Evolutionary conservation across 1,140 invertebrate genomes (phyloP).

Genomic region (Dendrolimus punctatus): DNA sequence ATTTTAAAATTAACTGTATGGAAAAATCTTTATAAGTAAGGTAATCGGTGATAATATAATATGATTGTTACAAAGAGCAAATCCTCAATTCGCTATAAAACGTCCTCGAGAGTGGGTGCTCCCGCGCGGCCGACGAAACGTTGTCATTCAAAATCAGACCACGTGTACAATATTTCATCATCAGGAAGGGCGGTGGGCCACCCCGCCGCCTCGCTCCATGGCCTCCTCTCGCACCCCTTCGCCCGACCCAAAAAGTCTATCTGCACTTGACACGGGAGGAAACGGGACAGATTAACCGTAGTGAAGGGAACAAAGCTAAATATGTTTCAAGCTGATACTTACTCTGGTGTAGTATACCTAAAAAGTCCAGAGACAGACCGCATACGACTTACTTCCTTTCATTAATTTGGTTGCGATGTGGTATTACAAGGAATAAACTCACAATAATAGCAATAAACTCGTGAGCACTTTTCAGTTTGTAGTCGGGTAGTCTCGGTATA

Average conservation of each 20-base stretch:
- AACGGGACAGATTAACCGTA: slow-evolving; percentile 70
- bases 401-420: background rate
- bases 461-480: no score
- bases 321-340: slow-evolving; percentile 68
- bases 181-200: slow-evolving; percentile 55
- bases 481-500: no score
- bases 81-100: slow-evolving; percentile 62
- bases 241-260: slow-evolving; percentile 67
- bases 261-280: slow-evolving; percentile 68
- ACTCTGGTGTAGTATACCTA: slow-evolving; percentile 36
- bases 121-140: slow-evolving; percentile 61
- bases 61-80: slow-evolving; percentile 49
- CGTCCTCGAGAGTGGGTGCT: slow-evolving; percentile 45
- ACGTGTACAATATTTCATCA: slow-evolving; percentile 79
- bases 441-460: no score
- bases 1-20: no score
- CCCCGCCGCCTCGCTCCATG: slow-evolving; percentile 10
- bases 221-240: slow-evolving; percentile 17
- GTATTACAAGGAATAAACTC: no score
- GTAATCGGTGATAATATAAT: background rate
- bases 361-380: background rate
- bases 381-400: background rate
- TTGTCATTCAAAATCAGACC: slow-evolving; percentile 78
- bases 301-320: slow-evolving; percentile 70
- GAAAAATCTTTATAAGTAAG: no score